Percentiles rank a stretch among this genome's conserved stretches.
phyloP scores from a whole-genome alignment of 2,113 vertebrate species.

The Varanus salvator region DNA sequence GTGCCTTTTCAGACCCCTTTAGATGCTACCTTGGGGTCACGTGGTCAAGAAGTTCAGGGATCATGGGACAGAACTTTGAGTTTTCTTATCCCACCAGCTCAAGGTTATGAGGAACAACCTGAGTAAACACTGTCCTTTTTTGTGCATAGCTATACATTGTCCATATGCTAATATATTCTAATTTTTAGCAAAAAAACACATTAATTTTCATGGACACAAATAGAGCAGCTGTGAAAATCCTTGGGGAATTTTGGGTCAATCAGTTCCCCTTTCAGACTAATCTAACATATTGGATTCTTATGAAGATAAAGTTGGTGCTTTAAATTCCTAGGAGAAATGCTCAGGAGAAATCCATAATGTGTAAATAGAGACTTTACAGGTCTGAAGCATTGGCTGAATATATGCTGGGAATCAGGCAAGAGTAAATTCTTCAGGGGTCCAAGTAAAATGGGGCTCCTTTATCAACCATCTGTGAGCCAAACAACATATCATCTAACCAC shows the following conservation, averaged over 20 bases:
- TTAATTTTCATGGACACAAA: too few species aligned
- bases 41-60: not conserved
- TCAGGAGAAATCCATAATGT: not conserved
- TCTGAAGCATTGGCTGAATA: not conserved
- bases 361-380: not conserved
- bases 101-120: not conserved
- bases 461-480: too few species aligned
- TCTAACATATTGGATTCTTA: not conserved
- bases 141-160: too few species aligned
- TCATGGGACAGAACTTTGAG: not conserved
- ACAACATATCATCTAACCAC: too few species aligned
- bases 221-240: too few species aligned
- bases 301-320: not conserved
- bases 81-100: not conserved
- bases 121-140: too few species aligned
- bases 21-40: too few species aligned
- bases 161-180: too few species aligned
- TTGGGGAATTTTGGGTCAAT: too few species aligned
- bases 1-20: too few species aligned
- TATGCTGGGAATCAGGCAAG: not conserved
- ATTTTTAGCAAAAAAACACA: too few species aligned
- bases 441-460: too few species aligned
- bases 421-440: not conserved
- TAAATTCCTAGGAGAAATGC: not conserved
- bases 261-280: not conserved